Conservation (phyloP, 2,113 vertebrate species). For the Zosterops hypoxanthus region DNA sequence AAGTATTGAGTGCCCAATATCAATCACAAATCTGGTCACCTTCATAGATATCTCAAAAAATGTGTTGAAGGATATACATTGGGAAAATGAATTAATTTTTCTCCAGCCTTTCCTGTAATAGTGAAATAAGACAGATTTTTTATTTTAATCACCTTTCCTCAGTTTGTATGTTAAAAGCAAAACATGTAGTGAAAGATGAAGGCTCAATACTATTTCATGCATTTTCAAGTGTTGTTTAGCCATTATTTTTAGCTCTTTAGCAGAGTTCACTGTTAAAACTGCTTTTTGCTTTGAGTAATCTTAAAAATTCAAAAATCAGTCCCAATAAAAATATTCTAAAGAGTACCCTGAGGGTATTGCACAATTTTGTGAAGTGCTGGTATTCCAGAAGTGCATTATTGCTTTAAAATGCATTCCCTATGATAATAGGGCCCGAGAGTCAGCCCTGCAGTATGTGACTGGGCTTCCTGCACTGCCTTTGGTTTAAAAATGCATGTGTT, state of each 20-base stretch:
- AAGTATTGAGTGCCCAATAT: neutral
- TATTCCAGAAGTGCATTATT: neutral
- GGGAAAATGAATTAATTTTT: neutral
- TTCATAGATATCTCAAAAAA: neutral
- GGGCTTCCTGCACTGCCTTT: neutral
- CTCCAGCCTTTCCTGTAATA: neutral
- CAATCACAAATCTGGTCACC: neutral
- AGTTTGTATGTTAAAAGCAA: neutral
- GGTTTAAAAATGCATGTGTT: neutral
- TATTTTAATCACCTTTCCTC: neutral
- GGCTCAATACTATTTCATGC: neutral
- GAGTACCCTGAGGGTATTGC: neutral
- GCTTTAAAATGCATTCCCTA: neutral
- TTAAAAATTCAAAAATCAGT: neutral
- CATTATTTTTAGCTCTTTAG: neutral
- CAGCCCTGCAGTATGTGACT: fast-evolving
- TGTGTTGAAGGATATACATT: neutral
- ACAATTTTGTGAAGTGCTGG: neutral
- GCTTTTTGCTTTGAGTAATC: neutral
- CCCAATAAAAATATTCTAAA: neutral
- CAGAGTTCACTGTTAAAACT: neutral
- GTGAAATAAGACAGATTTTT: neutral
- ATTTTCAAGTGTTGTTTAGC: neutral
- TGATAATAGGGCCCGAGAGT: neutral
- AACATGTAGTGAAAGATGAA: neutral